Conservation (phyloP, 2,113 vertebrate species). For the Anser brachyrhynchus region DNA sequence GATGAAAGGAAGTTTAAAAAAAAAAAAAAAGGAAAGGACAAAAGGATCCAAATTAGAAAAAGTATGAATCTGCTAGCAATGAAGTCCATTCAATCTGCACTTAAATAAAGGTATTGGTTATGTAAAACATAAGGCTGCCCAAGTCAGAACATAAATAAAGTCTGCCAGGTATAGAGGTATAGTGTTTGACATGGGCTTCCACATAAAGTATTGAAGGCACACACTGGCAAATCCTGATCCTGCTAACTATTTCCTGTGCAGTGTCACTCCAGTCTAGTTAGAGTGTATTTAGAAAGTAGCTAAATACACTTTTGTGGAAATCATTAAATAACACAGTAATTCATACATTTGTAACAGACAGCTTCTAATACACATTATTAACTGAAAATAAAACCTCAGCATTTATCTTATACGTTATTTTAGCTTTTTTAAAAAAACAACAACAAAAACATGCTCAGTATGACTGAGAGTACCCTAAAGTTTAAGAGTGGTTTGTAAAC, state of each 20-base stretch:
- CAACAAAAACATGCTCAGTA: conserved; percentile 39
- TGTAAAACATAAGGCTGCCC: conserved; percentile 29
- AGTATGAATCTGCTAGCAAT: background rate
- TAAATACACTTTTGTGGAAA: conserved; percentile 54
- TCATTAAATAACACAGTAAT: conserved; percentile 62
- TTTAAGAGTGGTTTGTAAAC: conserved; percentile 82
- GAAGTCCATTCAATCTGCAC: conserved; percentile 21
- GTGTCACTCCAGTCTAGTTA: conserved; percentile 62
- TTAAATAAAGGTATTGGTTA: conserved; percentile 39
- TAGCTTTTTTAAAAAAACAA: conserved; percentile 23
- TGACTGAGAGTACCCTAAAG: conserved; percentile 79
- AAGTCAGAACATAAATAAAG: background rate
- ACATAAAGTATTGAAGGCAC: conserved; percentile 3
- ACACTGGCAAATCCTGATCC: conserved; percentile 32
- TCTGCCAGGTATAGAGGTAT: conserved; percentile 8
- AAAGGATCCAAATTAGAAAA: conserved; percentile 4
- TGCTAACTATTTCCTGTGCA: conserved; percentile 37
- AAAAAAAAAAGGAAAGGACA: background rate
- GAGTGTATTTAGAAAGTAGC: conserved; percentile 59
- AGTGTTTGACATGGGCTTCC: conserved; percentile 37
- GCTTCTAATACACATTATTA: conserved; percentile 55
- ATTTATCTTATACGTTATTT: conserved; percentile 64
- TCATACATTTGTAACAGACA: conserved; percentile 59
- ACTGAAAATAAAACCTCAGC: conserved; percentile 60
- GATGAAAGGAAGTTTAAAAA: too few relatives aligned